phyloP scores from a whole-genome alignment of 2,113 vertebrate species.

The Indri indri region DNA sequence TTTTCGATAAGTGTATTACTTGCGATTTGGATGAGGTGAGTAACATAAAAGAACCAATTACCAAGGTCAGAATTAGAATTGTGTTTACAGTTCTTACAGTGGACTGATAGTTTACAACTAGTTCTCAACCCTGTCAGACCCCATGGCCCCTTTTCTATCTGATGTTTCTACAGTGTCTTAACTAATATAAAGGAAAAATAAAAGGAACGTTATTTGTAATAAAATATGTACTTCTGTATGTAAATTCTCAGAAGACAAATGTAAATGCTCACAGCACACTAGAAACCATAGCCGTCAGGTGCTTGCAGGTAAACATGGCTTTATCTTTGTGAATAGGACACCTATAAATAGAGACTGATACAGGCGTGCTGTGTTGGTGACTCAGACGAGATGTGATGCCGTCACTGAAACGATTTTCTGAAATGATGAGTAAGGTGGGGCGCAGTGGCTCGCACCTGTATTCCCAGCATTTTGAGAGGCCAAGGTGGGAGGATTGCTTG shows the following conservation, averaged over 20 bases:
- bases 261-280: background rate
- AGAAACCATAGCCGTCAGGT: background rate
- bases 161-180: background rate
- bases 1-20: constrained; percentile 12
- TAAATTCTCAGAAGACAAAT: constrained; percentile 10
- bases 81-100: background rate
- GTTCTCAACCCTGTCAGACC: background rate
- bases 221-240: background rate
- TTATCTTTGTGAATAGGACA: background rate
- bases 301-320: background rate
- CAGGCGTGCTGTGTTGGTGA: background rate
- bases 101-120: background rate
- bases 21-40: constrained; percentile 5
- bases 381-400: background rate
- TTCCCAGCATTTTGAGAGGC: no score
- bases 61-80: constrained; percentile 34
- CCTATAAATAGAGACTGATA: background rate
- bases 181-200: background rate
- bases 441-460: no score
- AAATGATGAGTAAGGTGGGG: background rate
- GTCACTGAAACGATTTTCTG: background rate
- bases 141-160: background rate
- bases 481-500: no score
- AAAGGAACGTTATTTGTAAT: background rate
- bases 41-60: background rate